Base-by-base conservation (phyloP, 2,888 invertebrate species). In the Crepidodera aurea region DNA sequence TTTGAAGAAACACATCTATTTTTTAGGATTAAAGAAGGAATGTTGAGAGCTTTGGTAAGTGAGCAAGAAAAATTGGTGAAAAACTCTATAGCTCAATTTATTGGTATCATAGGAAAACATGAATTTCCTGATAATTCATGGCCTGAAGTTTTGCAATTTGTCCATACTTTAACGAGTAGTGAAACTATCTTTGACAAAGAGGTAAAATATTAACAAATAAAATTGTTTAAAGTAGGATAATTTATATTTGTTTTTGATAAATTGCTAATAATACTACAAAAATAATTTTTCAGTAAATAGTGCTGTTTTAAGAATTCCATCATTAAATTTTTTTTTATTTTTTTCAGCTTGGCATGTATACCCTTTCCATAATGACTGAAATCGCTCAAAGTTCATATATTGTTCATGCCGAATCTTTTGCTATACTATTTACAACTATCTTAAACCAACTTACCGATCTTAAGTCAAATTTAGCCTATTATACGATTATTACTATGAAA, bases 41-140 rank as follows among this genome's bases (percentile, higher is more conserved):
- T 87, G 80, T 73, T 88, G 1, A 84, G 87, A 81, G 86, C 87
- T 16, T 76, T 90, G 34, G 78, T 88, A 10, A 82, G 81, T 51
- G 90, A 90, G 75, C 83, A 83, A 57, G 87, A 88, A 68, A 88
- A 87, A 74, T 79, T 81, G 57, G 91, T 91, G 0, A 86, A 88
- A 70, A 89, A 86, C 78, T 83, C 89, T 0, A 86, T 92, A 67
- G 89, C 89, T 1, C 89, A 90, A 76, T 83, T 92, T 64, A 85
- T 91, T 69, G 92, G 89, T 18, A 84, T 87, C 0, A 82, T 92
- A 57, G 87, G 90, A 10, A 90, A 88, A 69, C 90, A 91, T 77
- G 92, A 92, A 79, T 83, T 90, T 68, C 84, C 86, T 0, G 84
- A 83, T 40, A 82, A 84, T 68, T 79, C 81, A 37, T 90, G 90